phyloP scores from a whole-genome alignment of 2,888 invertebrate genomes.

The Drosophila yooni region DNA sequence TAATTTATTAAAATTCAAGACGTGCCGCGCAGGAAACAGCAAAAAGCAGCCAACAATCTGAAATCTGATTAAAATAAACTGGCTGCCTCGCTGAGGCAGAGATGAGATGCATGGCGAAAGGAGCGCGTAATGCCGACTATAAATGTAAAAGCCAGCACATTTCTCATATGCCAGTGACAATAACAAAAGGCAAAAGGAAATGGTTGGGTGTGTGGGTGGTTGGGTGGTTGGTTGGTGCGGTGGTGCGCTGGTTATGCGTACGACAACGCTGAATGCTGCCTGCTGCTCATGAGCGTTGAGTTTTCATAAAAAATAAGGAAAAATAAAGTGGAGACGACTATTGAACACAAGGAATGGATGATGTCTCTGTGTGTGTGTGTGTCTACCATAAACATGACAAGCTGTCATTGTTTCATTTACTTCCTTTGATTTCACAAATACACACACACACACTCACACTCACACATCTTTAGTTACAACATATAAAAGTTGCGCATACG shows the following conservation, averaged over 20 bases:
- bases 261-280: constrained; percentile 41
- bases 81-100: background rate
- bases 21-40: constrained; percentile 16
- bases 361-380: constrained; percentile 16
- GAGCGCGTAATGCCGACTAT: constrained; percentile 34
- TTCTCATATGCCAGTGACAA: constrained; percentile 61
- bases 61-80: constrained; percentile 57
- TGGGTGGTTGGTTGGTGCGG: constrained; percentile 6
- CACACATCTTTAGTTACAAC: constrained; percentile 7
- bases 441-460: background rate
- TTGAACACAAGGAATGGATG: constrained; percentile 12
- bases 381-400: constrained; percentile 61
- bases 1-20: constrained; percentile 72
- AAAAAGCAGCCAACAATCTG: constrained; percentile 46
- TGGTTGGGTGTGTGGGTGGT: constrained; percentile 5
- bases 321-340: constrained; percentile 42
- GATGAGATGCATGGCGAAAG: constrained; percentile 13
- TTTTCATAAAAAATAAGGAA: constrained; percentile 27
- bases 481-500: constrained; percentile 64
- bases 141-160: constrained; percentile 63
- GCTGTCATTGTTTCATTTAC: constrained; percentile 72
- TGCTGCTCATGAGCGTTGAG: constrained; percentile 18
- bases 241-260: constrained; percentile 7
- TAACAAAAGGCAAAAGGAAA: constrained; percentile 26
- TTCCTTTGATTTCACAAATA: background rate